Conservation (phyloP, 30 jellyfish, hydroid and myxozoan genomes). For the Aurelia aurita complex sp. Pacific region DNA sequence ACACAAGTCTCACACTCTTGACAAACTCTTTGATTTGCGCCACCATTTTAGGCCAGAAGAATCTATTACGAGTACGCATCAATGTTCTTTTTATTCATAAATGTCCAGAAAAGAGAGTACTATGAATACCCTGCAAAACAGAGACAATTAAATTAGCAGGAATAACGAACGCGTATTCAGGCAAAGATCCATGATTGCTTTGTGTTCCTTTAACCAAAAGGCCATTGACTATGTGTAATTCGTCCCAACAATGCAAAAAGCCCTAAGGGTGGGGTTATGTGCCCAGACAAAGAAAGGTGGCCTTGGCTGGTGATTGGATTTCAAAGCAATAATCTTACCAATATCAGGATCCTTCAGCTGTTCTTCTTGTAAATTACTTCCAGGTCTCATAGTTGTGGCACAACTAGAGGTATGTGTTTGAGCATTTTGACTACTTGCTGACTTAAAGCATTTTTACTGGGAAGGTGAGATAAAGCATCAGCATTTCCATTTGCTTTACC, state of each 20-base stretch:
- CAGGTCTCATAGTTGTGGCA: slow-evolving; percentile 15
- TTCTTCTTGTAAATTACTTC: slow-evolving; percentile 24
- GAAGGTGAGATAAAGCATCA: slow-evolving; percentile 67
- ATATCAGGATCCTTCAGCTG: slow-evolving; percentile 38
- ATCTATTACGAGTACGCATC: slow-evolving; percentile 31
- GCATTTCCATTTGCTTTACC: slow-evolving; percentile 61
- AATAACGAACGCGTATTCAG: slow-evolving; percentile 40
- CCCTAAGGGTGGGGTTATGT: slow-evolving; percentile 13
- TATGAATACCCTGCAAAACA: slow-evolving; percentile 52
- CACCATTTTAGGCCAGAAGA: slow-evolving; percentile 57
- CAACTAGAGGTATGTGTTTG: not conserved
- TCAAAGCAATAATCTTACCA: slow-evolving; percentile 25
- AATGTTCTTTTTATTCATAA: slow-evolving; percentile 43
- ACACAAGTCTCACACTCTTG: slow-evolving; percentile 45
- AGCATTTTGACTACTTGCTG: not conserved
- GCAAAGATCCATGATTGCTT: not conserved
- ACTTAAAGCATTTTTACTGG: not conserved
- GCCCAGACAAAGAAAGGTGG: slow-evolving; percentile 37
- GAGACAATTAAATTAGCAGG: slow-evolving; percentile 19
- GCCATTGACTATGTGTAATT: slow-evolving; percentile 2
- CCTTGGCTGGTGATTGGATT: slow-evolving; percentile 21
- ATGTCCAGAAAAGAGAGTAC: slow-evolving; percentile 49
- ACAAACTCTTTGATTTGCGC: slow-evolving; percentile 17
- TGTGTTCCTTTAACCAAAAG: slow-evolving; percentile 5
- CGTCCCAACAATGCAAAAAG: slow-evolving; percentile 64